Evolutionary conservation across 37 sponge, comb jelly and placozoan genomes (phyloP).

Genomic region (Lycopodina hypogea): DNA sequence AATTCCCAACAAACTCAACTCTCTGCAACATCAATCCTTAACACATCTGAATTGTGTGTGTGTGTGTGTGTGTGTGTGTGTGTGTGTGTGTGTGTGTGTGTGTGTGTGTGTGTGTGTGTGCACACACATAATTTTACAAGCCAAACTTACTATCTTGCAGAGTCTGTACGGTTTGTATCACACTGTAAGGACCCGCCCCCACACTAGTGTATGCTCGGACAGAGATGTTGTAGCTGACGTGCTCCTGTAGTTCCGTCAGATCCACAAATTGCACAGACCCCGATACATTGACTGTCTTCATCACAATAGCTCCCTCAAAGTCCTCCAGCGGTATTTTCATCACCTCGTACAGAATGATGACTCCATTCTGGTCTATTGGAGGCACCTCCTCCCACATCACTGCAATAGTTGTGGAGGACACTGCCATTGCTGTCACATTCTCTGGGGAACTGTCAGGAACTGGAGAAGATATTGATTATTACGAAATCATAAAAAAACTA

Average conservation of each 20-base stretch:
- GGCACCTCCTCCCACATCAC: conserved; percentile 29
- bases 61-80: no score
- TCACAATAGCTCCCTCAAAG: neutral
- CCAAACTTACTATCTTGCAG: no score
- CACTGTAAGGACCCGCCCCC: conserved; percentile 24
- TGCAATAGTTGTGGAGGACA: conserved; percentile 26
- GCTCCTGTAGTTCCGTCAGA: conserved; percentile 10
- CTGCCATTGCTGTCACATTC: conserved; percentile 1
- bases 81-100: no score
- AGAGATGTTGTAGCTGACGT: conserved; percentile 4
- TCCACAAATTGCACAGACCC: neutral
- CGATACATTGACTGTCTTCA: neutral
- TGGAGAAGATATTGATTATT: neutral
- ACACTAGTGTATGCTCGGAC: conserved; percentile 27
- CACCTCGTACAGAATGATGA: conserved; percentile 27
- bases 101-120: no score
- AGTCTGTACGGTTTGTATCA: no score
- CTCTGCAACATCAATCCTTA: no score
- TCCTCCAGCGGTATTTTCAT: conserved; percentile 3
- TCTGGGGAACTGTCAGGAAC: conserved; percentile 4
- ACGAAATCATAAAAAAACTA: no score
- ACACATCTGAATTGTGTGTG: no score
- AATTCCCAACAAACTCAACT: no score
- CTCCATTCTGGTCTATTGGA: conserved; percentile 28
- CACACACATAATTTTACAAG: no score